Evolutionary conservation across 2,113 vertebrate species (phyloP).

Genomic region (Trinectes maculatus): DNA sequence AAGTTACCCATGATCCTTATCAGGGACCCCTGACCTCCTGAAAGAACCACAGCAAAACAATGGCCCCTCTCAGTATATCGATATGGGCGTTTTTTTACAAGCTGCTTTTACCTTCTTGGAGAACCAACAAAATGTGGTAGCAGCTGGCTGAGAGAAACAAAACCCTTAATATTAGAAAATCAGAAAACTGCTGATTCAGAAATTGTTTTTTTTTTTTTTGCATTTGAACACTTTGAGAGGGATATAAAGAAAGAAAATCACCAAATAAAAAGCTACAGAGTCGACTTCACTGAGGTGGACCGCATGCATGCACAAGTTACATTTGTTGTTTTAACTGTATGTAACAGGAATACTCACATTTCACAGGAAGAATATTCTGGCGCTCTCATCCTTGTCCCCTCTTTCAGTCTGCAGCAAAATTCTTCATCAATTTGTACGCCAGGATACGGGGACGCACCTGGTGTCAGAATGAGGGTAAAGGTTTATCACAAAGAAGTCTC

Average conservation of each 20-base stretch:
- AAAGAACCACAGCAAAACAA: slow-evolving; percentile 35
- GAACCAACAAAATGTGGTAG: not conserved
- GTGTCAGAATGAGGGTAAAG: slow-evolving; percentile 1
- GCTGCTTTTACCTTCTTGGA: slow-evolving; percentile 23
- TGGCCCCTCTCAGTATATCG: slow-evolving; percentile 39
- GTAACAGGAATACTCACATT: slow-evolving; percentile 83
- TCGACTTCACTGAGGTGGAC: no score
- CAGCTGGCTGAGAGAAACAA: not conserved
- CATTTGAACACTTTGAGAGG: no score
- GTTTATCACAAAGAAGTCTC: slow-evolving; percentile 22
- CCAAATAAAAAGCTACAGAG: not conserved
- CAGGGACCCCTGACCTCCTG: slow-evolving; percentile 37
- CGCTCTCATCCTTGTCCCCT: slow-evolving; percentile 92
- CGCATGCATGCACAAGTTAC: no score
- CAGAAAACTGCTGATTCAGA: no score
- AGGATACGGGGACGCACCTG: slow-evolving; percentile 93
- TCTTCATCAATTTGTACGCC: slow-evolving; percentile 95
- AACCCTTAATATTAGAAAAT: no score
- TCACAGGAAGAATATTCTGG: slow-evolving; percentile 93
- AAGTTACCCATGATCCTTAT: slow-evolving; percentile 53
- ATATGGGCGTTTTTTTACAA: slow-evolving; percentile 32
- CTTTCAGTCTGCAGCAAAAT: slow-evolving; percentile 91
- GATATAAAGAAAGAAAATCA: not conserved
- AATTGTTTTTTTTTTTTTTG: no score
- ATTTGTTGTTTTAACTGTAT: not conserved